Evolutionary conservation across 2,797 vertebrate species (phyloP).

Genomic region (Microctenopoma stevenorrisi): DNA sequence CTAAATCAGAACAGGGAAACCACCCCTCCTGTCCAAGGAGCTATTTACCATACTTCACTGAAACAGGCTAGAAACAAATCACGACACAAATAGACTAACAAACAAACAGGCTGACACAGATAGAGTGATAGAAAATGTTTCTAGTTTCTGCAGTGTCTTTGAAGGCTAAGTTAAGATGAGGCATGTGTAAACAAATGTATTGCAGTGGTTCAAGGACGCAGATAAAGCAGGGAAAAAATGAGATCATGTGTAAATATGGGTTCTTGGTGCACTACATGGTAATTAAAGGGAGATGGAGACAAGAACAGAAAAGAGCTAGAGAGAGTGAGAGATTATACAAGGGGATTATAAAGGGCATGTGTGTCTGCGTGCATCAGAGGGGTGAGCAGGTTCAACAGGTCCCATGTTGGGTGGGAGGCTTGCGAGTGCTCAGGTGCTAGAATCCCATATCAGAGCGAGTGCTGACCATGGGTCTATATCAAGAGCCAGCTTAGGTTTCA

Average conservation of each 20-base stretch:
- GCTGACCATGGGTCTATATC: constrained; percentile 82
- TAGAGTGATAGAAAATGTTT: constrained; percentile 37
- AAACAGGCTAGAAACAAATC: constrained; percentile 34
- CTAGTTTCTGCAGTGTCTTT: constrained; percentile 26
- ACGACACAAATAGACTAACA: constrained; percentile 28
- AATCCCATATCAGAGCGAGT: constrained; percentile 79
- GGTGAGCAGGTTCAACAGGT: constrained; percentile 83
- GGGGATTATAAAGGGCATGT: constrained; percentile 41
- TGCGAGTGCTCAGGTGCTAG: constrained; percentile 78
- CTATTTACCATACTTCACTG: constrained; percentile 24
- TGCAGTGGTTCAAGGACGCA: constrained; percentile 32
- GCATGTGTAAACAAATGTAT: constrained; percentile 44
- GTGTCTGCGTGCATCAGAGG: constrained; percentile 53
- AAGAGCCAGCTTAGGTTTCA: constrained; percentile 76
- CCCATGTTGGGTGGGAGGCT: constrained; percentile 73
- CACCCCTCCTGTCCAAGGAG: constrained; percentile 15
- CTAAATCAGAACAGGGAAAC: constrained; percentile 34
- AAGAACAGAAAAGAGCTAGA: constrained; percentile 35
- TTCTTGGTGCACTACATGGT: constrained; percentile 40
- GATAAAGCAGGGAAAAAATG: constrained; percentile 36
- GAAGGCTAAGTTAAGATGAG: constrained; percentile 26
- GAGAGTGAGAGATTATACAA: constrained; percentile 41
- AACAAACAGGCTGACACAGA: constrained; percentile 43
- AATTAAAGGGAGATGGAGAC: constrained; percentile 40
- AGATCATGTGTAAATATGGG: constrained; percentile 52